Base-by-base conservation (phyloP, 2,888 invertebrate genomes). In the Pollenia angustigena region DNA sequence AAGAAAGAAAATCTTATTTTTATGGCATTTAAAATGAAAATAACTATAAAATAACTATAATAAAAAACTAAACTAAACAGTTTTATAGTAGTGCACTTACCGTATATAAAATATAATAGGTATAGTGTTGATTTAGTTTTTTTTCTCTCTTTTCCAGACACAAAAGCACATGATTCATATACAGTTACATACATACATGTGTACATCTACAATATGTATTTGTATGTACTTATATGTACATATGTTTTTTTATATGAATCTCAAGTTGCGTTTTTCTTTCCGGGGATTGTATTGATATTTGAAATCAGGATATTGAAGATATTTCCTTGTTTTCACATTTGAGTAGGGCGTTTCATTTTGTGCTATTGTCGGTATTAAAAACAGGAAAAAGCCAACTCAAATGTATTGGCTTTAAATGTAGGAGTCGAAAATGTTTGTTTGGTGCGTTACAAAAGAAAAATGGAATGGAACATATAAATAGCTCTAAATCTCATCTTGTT, bases 1-100 rank as follows among this genome's bases (percentile, higher is more conserved):
- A 58, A 58, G 16, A 4, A 54, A 71, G 23, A 81, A 72, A 81
- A 81, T 81, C 66, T 58, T 81, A 68, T 83, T 74, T 50, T 79
- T 68, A 74, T 79, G 68, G 32, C 54, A 68, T 84, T 84, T 74
- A 79, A 79, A 79, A 74, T 74, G 46, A 79, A 79, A 84, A 79
- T 76, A 79, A 79, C 74, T 76, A 69, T 60, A n/a, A n/a, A n/a
- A n/a, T n/a, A n/a, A n/a, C n/a, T n/a, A n/a, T n/a, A 69, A 75
- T 84, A 85, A 52, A 62, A 83, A 85, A 85, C 50, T 58, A 46
- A 52, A 83, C n/a, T n/a, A 23, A 82, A 69, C 54, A 69, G 68
- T 60, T 50, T 60, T 58, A 56, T 56, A 44, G 23, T 16, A 62
- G 78, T 78, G 78, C 78, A 68, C 68, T 78, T 78, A 68, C 42